These are phyloP conservation scores for Lepisosteus osseus DNA, from an alignment of 2,113 vertebrate species.

Conservation along the genomic window DNA sequence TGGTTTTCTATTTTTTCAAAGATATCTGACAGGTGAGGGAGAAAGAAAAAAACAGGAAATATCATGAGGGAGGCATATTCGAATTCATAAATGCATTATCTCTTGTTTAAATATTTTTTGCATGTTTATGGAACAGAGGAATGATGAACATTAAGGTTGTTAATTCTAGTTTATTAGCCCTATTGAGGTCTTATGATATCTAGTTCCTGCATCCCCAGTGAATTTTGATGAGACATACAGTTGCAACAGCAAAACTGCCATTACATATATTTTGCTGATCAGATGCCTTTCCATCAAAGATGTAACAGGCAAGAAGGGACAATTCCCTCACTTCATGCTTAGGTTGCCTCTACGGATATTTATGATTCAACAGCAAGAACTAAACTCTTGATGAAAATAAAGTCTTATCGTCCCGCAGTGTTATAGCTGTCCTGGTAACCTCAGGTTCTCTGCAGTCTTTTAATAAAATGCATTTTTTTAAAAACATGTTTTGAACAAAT, in stretches of 20 bases:
- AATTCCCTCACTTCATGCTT: slow-evolving; percentile 11
- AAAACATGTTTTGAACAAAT: too few relatives aligned
- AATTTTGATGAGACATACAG: slow-evolving; percentile 22
- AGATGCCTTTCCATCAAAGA: slow-evolving; percentile 2
- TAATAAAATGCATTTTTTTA: too few relatives aligned
- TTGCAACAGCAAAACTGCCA: slow-evolving; percentile 1
- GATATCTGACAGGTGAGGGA: background rate
- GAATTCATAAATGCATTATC: slow-evolving; percentile 3
- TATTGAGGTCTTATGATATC: background rate
- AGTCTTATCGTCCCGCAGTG: too few relatives aligned
- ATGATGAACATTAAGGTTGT: background rate
- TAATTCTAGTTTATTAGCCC: slow-evolving; percentile 12
- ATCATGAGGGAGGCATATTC: background rate
- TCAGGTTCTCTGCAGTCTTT: too few relatives aligned
- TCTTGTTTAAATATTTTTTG: slow-evolving; percentile 1
- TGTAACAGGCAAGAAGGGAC: slow-evolving; percentile 11
- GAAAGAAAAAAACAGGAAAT: background rate
- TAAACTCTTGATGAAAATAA: background rate
- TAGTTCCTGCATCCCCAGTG: slow-evolving; percentile 9
- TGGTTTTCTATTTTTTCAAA: background rate
- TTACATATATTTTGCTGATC: slow-evolving; percentile 18
- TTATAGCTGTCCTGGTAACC: too few relatives aligned
- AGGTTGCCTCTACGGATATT: slow-evolving; percentile 24
- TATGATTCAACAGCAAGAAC: slow-evolving; percentile 26
- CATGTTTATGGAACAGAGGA: slow-evolving; percentile 22